Base-by-base conservation (phyloP, 2,888 invertebrate species). In the Auanema sp. region DNA sequence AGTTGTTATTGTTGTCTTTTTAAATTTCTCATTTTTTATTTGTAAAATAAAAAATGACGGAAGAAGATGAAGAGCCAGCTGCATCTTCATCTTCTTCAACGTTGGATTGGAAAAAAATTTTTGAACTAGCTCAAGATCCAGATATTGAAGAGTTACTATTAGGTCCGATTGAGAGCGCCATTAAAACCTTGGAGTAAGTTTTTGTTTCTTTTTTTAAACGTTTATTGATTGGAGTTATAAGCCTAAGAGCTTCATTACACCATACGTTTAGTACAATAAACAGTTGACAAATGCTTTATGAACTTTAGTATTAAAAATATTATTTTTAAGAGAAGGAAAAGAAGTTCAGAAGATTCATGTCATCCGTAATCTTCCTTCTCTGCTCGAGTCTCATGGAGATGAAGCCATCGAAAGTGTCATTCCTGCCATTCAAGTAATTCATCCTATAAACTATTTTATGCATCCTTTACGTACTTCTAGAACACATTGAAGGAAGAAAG, bases 291-390 rank as follows among this genome's bases (percentile, higher is more conserved):
- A 33, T 33, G 33, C 33, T 33, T 33, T 33, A 33, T 33, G 33
- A 33, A 33, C 33, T 47, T 55, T 65, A 16, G 62, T 65, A 60
- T 68, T 18, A 18, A 21, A 50, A 23, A 23, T 18, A 1, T 42
- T 40, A 50, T 23, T 54, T 57, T 71, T 59, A 65, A 77, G 77
- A 57, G 64, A 64, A 14, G 79, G 78, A 10, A 70, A 68, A 25
- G 79, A 79, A 64, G 66, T 79, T 3, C 76, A 76, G 49, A 77
- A 78, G 43, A 51, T 79, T 5, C 69, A 74, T 8, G 61, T 75
- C 4, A 76, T 79, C n/a, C 71, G 78, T 43, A 73, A 68, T 16
- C 64, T 79, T 18, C 72, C 76, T 0, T 70, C 75, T 41, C 63
- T 79, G 59, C 55, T 79, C 23, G 74, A 77, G n/a, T 60, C 74